Evolutionary conservation across 2,888 invertebrate species (phyloP).

Genomic region (Lithophane semibrunnea): DNA sequence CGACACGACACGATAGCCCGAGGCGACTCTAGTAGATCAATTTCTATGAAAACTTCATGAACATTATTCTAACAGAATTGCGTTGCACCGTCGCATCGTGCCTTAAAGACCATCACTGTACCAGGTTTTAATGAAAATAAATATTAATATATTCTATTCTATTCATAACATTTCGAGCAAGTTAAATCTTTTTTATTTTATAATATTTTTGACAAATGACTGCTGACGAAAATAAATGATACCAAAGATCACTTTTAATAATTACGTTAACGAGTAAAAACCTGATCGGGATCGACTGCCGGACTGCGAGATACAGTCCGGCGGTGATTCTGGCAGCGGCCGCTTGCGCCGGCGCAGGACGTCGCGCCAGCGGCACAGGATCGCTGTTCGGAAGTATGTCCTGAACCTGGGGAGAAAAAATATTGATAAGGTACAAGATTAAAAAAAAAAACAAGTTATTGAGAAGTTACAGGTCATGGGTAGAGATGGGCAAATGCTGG

Average conservation of each 20-base stretch:
- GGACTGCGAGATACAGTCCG: slow-evolving; percentile 89
- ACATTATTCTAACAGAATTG: too few species aligned
- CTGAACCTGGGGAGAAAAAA: slow-evolving; percentile 89
- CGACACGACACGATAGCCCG: too few species aligned
- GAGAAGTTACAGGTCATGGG: too few species aligned
- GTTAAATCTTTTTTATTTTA: neutral
- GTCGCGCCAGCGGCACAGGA: slow-evolving; percentile 91
- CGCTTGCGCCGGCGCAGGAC: slow-evolving; percentile 81
- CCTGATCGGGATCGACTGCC: slow-evolving; percentile 91
- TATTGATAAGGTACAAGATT: neutral
- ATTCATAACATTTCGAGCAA: neutral
- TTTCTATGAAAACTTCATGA: too few species aligned
- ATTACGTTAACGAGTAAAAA: slow-evolving; percentile 91
- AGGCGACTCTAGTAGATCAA: too few species aligned
- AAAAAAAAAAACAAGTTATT: too few species aligned
- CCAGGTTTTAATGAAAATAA: neutral
- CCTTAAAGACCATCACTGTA: neutral
- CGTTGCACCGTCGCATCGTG: too few species aligned
- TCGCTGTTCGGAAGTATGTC: slow-evolving; percentile 92
- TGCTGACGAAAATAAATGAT: slow-evolving; percentile 67
- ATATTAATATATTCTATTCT: too few species aligned
- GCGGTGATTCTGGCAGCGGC: slow-evolving; percentile 87
- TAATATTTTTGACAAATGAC: slow-evolving; percentile 10
- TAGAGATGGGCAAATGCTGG: too few species aligned
- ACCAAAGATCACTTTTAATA: slow-evolving; percentile 85